Conservation (phyloP, 2,797 vertebrate species). For the Notolabrus celidotus region DNA sequence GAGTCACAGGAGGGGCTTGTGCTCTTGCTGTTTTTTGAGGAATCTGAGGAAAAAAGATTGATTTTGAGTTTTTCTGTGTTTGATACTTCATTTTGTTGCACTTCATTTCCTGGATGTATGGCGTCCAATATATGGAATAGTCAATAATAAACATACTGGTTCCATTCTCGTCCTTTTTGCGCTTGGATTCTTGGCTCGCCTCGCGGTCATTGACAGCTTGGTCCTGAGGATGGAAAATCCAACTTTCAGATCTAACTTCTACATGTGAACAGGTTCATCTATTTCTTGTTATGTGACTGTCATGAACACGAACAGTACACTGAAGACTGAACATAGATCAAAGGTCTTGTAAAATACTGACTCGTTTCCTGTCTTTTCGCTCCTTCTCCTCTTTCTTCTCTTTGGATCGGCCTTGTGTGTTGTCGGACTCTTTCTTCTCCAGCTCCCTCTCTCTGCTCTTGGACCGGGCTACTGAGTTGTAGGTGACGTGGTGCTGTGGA, state of each 20-base stretch:
- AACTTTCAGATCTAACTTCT: no score
- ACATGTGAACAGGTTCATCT: background rate
- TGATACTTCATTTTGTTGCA: background rate
- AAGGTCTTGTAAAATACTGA: slow-evolving; percentile 78
- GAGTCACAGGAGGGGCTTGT: slow-evolving; percentile 93
- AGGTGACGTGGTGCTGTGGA: slow-evolving; percentile 95
- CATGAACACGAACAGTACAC: no score
- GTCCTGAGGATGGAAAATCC: no score
- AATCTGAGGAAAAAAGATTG: slow-evolving; percentile 79
- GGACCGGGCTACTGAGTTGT: slow-evolving; percentile 93
- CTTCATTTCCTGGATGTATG: no score
- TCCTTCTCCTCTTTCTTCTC: slow-evolving; percentile 96
- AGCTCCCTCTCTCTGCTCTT: slow-evolving; percentile 98
- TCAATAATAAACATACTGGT: slow-evolving; percentile 85
- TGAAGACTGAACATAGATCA: no score
- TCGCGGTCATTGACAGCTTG: slow-evolving; percentile 90
- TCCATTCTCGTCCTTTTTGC: slow-evolving; percentile 96
- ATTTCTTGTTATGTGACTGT: background rate
- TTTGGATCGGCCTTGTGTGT: slow-evolving; percentile 92
- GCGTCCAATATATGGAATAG: no score
- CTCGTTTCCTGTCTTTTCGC: slow-evolving; percentile 95
- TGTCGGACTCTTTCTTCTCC: slow-evolving; percentile 97
- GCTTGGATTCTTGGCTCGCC: slow-evolving; percentile 90
- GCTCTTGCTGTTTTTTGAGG: slow-evolving; percentile 95
- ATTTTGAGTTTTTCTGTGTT: background rate